Evolutionary conservation across 2,888 invertebrate species (phyloP), one percentile per base, ranked within the genome.

Genomic region (Andrena bicolor): DNA sequence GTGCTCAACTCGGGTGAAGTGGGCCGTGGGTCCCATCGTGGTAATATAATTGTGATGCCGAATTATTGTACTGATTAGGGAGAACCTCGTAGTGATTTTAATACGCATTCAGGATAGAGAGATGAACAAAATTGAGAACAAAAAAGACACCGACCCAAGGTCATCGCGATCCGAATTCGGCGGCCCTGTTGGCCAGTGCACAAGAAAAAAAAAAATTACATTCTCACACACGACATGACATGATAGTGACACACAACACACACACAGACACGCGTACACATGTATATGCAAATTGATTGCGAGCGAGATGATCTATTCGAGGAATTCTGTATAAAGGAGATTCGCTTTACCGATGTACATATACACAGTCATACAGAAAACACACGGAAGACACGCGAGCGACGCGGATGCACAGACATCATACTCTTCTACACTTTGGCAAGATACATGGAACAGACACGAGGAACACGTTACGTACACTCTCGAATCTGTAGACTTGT

Each of bases 401-500:
- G 63, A 80, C 48, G 71, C 30, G 49, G 53, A 68, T 72, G 80
- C 41, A 83, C 70, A 76, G 60, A 83, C 73, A 81, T n/a, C 23
- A 26, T 20, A 56, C 56, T 23, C 56, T 26, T 10, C 20, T 56
- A 26, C 56, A 82, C n/a, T 48, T 80, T 81, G 76, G 81, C 81
- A 69, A 72, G 65, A 61, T 80, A 76, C 48, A 75, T 68, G 76
- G 75, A 76, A 81, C 85, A 85, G 69, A 88, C 86, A 76, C 71
- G 79, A 85, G 77, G 68, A 75, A 86, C 65, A 82, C 71, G 77
- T 72, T 83, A 86, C 70, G 86, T 81, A 86, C 84, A 88, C 88
- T 90, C 89, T 90, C 89, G 90, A 89, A 92, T 92, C 90, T 88
- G 90, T 92, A 92, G 91, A 91, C 87, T 90, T 86, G 91, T 92